phyloP scores from a whole-genome alignment of 1,140 invertebrate species.

The Saccostrea glomerata region DNA sequence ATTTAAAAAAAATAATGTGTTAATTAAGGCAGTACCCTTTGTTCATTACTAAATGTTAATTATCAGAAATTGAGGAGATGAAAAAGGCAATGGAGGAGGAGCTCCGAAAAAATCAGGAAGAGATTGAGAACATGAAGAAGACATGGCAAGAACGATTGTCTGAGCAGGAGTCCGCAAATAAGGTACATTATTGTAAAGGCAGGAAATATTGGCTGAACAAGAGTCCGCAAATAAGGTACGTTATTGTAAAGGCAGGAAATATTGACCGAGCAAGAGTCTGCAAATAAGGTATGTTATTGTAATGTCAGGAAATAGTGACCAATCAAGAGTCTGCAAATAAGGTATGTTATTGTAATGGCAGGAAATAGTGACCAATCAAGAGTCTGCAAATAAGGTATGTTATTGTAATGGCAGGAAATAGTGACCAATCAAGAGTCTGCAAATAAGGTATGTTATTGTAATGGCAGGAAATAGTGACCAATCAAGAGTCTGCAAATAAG shows the following conservation, averaged over 20 bases:
- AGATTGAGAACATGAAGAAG: conserved; percentile 81
- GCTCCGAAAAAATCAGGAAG: conserved; percentile 81
- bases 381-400: too few relatives aligned
- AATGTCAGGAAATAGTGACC: too few relatives aligned
- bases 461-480: too few relatives aligned
- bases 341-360: too few relatives aligned
- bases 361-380: too few relatives aligned
- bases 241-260: background rate
- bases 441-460: background rate
- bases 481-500: too few relatives aligned
- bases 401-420: too few relatives aligned
- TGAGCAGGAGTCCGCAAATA: conserved; percentile 74
- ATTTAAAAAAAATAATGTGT: background rate
- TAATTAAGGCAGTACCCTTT: background rate
- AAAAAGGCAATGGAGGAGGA: conserved; percentile 80
- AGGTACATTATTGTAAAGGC: conserved; percentile 41
- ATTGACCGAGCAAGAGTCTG: too few relatives aligned
- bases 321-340: too few relatives aligned
- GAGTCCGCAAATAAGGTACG: background rate
- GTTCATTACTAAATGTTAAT: background rate
- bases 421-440: too few relatives aligned
- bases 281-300: too few relatives aligned
- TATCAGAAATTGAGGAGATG: conserved; percentile 79
- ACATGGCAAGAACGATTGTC: conserved; percentile 81
- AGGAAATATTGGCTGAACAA: background rate